Evolutionary conservation across 2,113 vertebrate species (phyloP), one percentile per base, ranked within the genome.

Genomic region (Galbula dea): DNA sequence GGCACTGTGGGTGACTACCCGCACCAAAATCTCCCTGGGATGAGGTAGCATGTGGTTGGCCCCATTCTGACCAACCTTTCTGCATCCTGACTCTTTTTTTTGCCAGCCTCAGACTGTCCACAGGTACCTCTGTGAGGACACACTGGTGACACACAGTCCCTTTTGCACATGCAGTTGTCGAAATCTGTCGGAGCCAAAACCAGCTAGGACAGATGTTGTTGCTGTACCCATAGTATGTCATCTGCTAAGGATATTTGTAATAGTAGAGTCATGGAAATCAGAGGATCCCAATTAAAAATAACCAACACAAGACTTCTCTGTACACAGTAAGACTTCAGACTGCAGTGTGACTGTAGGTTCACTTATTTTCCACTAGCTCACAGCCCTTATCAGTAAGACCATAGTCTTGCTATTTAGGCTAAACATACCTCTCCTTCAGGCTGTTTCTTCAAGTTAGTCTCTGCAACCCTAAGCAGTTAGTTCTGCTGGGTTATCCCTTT

Each of bases 221-320:
- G 73, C 51, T 84, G 55, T 88, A 77, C 61, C 58, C 84, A 61
- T 36, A 68, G 58, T 45, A 68, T 91, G 63, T 62, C 67, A 80
- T 90, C 81, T 91, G 75, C 78, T 94, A 91, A 62, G 90, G 83
- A 62, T 88, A 83, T 85, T 89, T 90, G 26, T 77, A 76, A 67
- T 62, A 62, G 59, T 58, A 87, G 76, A 86, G 88, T 62, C 65
- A 36, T 0, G 0, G 62, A 52, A 84, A 90, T 68, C 68, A 69
- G 74, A 96, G 85, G 52, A 90, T 84, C 51, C 48, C 41, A 36
- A 26, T 86, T 83, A 77, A 69, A 16, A 23, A 37, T 48, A 59
- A 41, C 78, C 41, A 73, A 15, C 5, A 4, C 34, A 45, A 3
- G 32, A 37, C 57, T 87, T 62, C 48, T 73, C 54, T 52, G 32